Conservation (phyloP, 2,888 invertebrate genomes). For the Macrosiphum euphorbiae region DNA sequence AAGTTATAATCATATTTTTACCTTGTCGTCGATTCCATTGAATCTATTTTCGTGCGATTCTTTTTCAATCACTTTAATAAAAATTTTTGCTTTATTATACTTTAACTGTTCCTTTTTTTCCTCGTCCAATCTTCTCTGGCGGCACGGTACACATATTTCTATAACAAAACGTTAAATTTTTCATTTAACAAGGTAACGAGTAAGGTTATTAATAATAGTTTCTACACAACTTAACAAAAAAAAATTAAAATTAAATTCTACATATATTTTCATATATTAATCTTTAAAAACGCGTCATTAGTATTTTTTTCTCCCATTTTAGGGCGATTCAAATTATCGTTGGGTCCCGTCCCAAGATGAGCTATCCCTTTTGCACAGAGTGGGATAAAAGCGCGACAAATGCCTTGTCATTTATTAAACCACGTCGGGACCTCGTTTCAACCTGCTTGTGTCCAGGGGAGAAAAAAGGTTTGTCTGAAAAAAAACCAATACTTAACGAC, state of each 20-base stretch:
- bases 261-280: slow-evolving; percentile 59
- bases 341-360: slow-evolving; percentile 59
- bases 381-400: slow-evolving; percentile 62
- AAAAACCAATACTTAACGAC: slow-evolving; percentile 63
- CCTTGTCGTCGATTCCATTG: slow-evolving; percentile 63
- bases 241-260: slow-evolving; percentile 51
- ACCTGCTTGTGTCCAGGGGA: slow-evolving; percentile 60
- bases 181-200: slow-evolving; percentile 60
- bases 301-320: slow-evolving; percentile 57
- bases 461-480: slow-evolving; percentile 58
- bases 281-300: slow-evolving; percentile 64
- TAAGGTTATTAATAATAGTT: slow-evolving; percentile 48
- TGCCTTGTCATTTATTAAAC: slow-evolving; percentile 64
- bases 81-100: slow-evolving; percentile 68
- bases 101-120: slow-evolving; percentile 68
- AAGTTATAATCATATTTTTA: slow-evolving; percentile 47
- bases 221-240: slow-evolving; percentile 43
- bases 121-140: slow-evolving; percentile 67
- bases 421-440: slow-evolving; percentile 57
- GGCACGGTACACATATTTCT: slow-evolving; percentile 68
- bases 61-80: slow-evolving; percentile 66
- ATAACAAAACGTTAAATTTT: slow-evolving; percentile 65
- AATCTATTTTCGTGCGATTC: slow-evolving; percentile 45
- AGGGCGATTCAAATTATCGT: slow-evolving; percentile 61
- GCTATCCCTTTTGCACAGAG: slow-evolving; percentile 56